Evolutionary conservation across 2,113 vertebrate genomes (phyloP).

Genomic region (Polypterus senegalus): DNA sequence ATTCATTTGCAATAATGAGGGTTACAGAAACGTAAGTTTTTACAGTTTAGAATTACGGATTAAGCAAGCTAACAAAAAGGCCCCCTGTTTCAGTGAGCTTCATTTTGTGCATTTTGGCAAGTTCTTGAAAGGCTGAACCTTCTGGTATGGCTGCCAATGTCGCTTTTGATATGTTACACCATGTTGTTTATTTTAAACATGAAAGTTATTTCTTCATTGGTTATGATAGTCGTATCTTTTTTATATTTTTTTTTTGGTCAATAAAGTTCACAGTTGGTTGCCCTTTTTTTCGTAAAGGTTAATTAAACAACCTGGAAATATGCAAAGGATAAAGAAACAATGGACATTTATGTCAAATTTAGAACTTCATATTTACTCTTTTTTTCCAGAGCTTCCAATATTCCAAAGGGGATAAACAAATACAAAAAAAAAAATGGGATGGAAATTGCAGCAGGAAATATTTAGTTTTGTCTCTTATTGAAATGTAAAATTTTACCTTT

Average conservation of each 20-base stretch:
- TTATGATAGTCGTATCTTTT: conserved; percentile 22
- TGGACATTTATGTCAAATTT: too few species aligned
- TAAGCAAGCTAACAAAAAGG: conserved; percentile 37
- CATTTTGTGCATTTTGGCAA: conserved; percentile 44
- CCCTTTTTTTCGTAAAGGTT: too few species aligned
- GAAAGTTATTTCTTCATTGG: conserved; percentile 39
- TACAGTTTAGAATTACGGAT: conserved; percentile 37
- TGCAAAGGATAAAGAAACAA: too few species aligned
- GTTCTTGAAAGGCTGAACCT: conserved; percentile 36
- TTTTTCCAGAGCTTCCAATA: too few species aligned
- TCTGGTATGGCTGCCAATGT: conserved; percentile 33
- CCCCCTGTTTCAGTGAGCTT: conserved; percentile 31
- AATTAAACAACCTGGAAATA: too few species aligned
- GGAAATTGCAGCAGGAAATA: too few species aligned
- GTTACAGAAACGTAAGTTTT: conserved; percentile 25
- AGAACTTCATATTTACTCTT: too few species aligned
- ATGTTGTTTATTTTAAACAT: conserved; percentile 37
- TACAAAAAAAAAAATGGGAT: too few species aligned
- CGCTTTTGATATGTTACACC: conserved; percentile 31
- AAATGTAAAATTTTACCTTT: too few species aligned
- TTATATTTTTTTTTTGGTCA: background rate
- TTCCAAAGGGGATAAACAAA: too few species aligned
- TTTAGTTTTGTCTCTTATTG: too few species aligned
- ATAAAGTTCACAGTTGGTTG: too few species aligned
- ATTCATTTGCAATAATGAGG: conserved; percentile 23